Evolutionary conservation across 2,888 invertebrate species (phyloP).

Genomic region (Prostheceraeus crozeri): DNA sequence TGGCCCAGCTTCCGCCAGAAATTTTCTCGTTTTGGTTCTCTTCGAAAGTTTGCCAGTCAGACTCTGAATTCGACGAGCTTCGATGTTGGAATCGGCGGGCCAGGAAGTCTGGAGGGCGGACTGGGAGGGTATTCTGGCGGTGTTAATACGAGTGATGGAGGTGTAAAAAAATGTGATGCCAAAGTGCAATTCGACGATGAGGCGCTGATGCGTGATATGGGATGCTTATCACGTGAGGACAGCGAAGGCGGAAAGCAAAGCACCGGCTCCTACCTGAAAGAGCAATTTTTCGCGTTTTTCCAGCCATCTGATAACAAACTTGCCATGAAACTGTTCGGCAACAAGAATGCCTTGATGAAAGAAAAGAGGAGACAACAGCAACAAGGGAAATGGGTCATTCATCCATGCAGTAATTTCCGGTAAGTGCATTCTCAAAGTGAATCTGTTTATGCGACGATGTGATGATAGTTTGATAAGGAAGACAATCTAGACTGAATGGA

Average conservation of each 20-base stretch:
- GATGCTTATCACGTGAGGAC: no score
- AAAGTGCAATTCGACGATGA: slow-evolving; percentile 23
- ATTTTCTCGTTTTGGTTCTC: slow-evolving; percentile 21
- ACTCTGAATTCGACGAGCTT: no score
- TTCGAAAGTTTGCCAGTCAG: slow-evolving; percentile 25
- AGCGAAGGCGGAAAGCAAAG: slow-evolving; percentile 36
- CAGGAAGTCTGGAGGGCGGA: neutral
- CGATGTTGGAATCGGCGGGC: neutral
- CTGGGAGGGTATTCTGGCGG: no score
- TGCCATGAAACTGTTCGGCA: slow-evolving; percentile 98
- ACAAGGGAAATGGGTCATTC: slow-evolving; percentile 97
- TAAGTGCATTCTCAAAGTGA: no score
- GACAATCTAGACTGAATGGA: no score
- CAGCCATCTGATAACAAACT: slow-evolving; percentile 98
- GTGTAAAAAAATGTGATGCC: neutral
- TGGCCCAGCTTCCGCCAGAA: slow-evolving; percentile 28
- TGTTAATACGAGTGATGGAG: neutral
- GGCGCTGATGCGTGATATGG: slow-evolving; percentile 20
- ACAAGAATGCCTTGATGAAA: slow-evolving; percentile 95
- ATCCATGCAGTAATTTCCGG: slow-evolving; percentile 99
- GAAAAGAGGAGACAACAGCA: slow-evolving; percentile 94
- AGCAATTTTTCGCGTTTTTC: slow-evolving; percentile 64
- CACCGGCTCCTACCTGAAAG: slow-evolving; percentile 45
- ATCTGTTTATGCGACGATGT: no score
- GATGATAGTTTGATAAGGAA: no score